Conservation (phyloP, 35 echinoderm and acorn worm genomes). For the Apostichopus parvimensis region DNA sequence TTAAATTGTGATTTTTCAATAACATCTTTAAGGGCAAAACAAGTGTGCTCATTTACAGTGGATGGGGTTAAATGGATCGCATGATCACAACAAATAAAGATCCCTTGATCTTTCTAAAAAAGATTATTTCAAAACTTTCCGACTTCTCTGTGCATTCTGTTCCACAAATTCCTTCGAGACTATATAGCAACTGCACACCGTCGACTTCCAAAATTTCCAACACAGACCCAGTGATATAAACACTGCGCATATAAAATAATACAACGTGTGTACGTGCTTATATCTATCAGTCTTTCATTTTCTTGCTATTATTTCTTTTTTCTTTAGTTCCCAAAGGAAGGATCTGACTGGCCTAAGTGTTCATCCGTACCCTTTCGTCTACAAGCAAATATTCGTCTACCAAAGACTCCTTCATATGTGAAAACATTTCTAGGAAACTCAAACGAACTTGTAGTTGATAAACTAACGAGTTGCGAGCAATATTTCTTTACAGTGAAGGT, state of each 20-base stretch:
- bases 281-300: background rate
- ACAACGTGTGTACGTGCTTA: background rate
- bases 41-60: no score
- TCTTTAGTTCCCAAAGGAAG: background rate
- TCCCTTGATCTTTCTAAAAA: no score
- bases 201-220: no score
- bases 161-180: no score
- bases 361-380: background rate
- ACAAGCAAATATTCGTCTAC: background rate
- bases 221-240: no score
- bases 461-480: background rate
- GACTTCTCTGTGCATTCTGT: no score
- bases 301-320: background rate
- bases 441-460: background rate
- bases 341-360: slow-evolving; percentile 2
- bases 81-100: no score
- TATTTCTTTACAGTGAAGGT: slow-evolving; percentile 3
- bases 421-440: background rate
- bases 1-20: no score
- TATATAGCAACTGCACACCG: no score
- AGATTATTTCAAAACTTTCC: no score
- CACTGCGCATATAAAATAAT: background rate
- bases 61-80: no score
- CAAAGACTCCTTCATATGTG: background rate
- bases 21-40: no score